These are phyloP conservation scores for Corythornis madagascariensis DNA, from an alignment of 2,113 vertebrate species.

Conservation along the genomic window DNA sequence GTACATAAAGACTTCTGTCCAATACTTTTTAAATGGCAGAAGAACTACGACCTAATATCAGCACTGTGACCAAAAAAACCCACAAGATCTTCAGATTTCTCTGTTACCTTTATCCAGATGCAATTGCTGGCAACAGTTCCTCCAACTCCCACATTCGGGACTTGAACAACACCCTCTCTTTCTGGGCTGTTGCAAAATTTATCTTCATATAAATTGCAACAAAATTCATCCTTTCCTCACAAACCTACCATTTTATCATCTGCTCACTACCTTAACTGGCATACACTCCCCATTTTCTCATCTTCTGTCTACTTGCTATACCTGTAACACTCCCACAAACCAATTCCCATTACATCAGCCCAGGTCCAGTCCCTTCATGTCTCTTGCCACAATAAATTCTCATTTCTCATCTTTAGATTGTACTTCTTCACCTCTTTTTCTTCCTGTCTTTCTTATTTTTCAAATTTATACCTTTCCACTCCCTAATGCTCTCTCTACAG, in stretches of 20 bases:
- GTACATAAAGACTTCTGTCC: background rate
- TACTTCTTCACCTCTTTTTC: background rate
- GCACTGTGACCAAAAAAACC: background rate
- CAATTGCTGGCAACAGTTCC: background rate
- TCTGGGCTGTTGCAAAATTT: background rate
- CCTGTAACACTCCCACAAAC: background rate
- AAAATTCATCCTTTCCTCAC: background rate
- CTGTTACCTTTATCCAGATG: background rate
- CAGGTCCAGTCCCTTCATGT: background rate
- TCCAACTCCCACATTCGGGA: background rate
- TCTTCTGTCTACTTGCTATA: background rate
- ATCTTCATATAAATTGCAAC: background rate
- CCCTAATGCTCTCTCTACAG: background rate
- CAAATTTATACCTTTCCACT: background rate
- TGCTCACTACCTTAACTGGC: background rate
- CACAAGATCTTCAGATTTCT: background rate
- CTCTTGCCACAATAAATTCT: background rate
- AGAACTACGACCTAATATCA: background rate
- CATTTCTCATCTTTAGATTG: background rate
- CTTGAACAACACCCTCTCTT: background rate
- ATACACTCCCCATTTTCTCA: background rate
- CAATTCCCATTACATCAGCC: background rate
- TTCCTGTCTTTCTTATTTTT: background rate
- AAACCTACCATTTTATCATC: background rate
- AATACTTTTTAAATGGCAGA: background rate